Base-by-base conservation (phyloP, 2,888 invertebrate genomes). In the Pseudococcus viburni region DNA sequence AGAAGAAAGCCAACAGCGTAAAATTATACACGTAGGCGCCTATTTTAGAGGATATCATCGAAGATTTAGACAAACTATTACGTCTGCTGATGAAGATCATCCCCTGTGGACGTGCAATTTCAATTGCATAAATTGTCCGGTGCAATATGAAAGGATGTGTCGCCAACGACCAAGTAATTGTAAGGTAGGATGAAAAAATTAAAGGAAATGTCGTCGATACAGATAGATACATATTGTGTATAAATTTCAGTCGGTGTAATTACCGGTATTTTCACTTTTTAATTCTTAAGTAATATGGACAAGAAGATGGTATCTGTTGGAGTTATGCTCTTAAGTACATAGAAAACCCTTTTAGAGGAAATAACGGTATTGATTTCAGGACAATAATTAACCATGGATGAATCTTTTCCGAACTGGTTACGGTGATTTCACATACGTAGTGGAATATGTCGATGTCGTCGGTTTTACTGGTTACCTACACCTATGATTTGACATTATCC, bases 321-420 rank as follows among this genome's bases (percentile, higher is more conserved):
- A 8, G 64, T 39, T 77, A 77, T 83, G 46, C 19, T 42, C 9
- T 80, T n/a, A 46, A 42, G 17, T n/a, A 68, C 64, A n/a, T 64
- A 42, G 9, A 46, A 19, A 83, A n/a, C 46, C 19, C 9, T 46
- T 83, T 19, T 17, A 46, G 46, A 83, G 80, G 80, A 83, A 83
- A 83, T 83, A 46, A 83, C 80, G 80, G 80, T 83, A 83, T 83
- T 83, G 80, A 83, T 83, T 83, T 46, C 17, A 46, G 19, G 46
- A 83, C 33, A 19, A 83, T 83, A 83, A 83, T 83, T 83, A 83
- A 83, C 42, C 33, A 33, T 17, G 15, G 33, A 19, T 33, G 73
- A 73, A 73, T 73, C 33, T 33, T 73, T 39, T 73, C 33, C 73
- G 17, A 73, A 17, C 17, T 6, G 73, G 33, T 73, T 73, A 73